A percentile compares a stretch with the other conserved stretches of the same genome.
Conservation (phyloP, 1,140 invertebrate species). For the Leptinotarsa lineolata region DNA sequence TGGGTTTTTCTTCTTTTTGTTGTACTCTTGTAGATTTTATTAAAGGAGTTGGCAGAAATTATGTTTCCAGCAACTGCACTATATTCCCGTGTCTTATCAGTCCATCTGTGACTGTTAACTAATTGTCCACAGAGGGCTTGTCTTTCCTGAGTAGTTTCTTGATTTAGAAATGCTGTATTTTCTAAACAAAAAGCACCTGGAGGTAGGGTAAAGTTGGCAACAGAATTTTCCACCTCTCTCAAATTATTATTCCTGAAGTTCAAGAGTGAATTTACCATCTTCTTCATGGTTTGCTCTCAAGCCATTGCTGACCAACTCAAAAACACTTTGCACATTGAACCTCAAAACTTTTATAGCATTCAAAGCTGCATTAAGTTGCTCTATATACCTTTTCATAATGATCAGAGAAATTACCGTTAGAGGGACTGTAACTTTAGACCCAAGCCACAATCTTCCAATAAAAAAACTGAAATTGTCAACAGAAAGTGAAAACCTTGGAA, state of each 20-base stretch:
- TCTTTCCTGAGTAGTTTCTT: slow-evolving; percentile 84
- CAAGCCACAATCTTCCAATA: too few relatives aligned
- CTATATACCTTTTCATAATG: slow-evolving; percentile 59
- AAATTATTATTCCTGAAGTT: slow-evolving; percentile 78
- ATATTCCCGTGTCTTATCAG: slow-evolving; percentile 86
- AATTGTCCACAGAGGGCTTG: slow-evolving; percentile 85
- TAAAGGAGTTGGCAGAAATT: slow-evolving; percentile 80
- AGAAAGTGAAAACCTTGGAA: too few relatives aligned
- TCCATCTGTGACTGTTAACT: slow-evolving; percentile 90
- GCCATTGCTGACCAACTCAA: slow-evolving; percentile 78
- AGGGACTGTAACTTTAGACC: too few relatives aligned
- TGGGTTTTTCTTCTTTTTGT: slow-evolving; percentile 76
- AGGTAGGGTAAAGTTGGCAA: slow-evolving; percentile 71
- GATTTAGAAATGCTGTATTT: slow-evolving; percentile 79
- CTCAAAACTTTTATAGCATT: slow-evolving; percentile 75
- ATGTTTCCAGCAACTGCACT: slow-evolving; percentile 76
- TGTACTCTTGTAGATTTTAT: slow-evolving; percentile 77
- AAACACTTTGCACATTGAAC: slow-evolving; percentile 80
- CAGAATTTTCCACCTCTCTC: slow-evolving; percentile 77
- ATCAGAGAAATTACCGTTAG: neutral
- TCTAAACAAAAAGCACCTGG: slow-evolving; percentile 78
- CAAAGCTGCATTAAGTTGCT: slow-evolving; percentile 74
- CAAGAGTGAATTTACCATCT: slow-evolving; percentile 78
- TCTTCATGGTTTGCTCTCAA: slow-evolving; percentile 74
- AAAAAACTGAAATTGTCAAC: too few relatives aligned